Base-by-base conservation (phyloP, 1,140 invertebrate genomes). In the Hylaeus anthracinus region DNA sequence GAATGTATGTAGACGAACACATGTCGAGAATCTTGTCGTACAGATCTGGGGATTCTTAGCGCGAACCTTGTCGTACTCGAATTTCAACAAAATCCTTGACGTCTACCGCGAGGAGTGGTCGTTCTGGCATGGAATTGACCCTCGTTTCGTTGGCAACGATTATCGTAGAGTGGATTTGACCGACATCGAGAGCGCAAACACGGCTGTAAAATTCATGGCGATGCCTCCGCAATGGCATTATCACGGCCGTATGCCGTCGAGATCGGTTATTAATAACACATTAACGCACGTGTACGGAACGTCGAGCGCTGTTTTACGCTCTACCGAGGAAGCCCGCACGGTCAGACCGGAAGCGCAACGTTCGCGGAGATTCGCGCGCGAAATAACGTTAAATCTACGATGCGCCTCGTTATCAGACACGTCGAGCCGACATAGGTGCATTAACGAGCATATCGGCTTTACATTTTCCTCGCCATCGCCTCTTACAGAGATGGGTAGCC, bases 361-460 rank as follows among this genome's bases (percentile, higher is more conserved):
- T 41, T 70, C 37, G 51, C 51, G 10, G 9, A 37, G n/a, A 8
- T 45, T 55, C 4, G 3, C 66, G 67, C 67, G 26, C 37, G 58
- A 56, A 71, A 70, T 66, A 58, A 73, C 70, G 43, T 10, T 6
- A 72, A 79, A 84, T 84, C 45, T 10, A 9, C 5, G 51, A 6
- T 9, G 6, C 9, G 5, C 10, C 55, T 41, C 51, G 37, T 84
- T 74, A 79, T 71, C 70, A 12, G 73, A 69, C 37, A 43, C 63
- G 45, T n/a, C 55, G 64, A 41, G 64, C 26, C 63, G 82, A 75
- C 70, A 55, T 48, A 4, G 67, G 39, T 51, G 82, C 56, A 81
- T 86, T 74, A 82, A 78, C 79, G 84, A 63, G n/a, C 83, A 63
- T 26, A 26, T 85, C 73, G 82, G 74, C 82, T 75, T 64, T 61